Conservation (phyloP, 2,888 invertebrate species). For the Megamerina dolium region DNA sequence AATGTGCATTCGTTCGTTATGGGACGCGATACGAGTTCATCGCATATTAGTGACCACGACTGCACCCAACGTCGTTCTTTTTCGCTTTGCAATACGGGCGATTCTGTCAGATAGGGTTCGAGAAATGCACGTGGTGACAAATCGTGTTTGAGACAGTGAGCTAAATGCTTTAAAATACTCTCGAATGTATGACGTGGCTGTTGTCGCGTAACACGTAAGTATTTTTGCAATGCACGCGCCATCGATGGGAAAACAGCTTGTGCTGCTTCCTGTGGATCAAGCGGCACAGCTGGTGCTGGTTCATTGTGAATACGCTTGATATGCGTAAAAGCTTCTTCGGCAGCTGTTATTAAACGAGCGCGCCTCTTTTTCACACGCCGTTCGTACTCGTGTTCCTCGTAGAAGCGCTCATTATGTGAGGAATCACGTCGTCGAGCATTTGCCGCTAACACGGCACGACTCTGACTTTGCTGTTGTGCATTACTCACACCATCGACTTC, state of each 20-base stretch:
- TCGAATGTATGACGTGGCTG: slow-evolving; percentile 95
- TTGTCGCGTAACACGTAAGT: slow-evolving; percentile 88
- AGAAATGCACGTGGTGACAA: slow-evolving; percentile 91
- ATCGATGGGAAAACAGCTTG: slow-evolving; percentile 97
- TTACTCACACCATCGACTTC: slow-evolving; percentile 84
- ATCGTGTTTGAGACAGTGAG: slow-evolving; percentile 87
- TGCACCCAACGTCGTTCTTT: slow-evolving; percentile 77
- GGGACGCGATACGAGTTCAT: slow-evolving; percentile 81
- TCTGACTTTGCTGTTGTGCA: slow-evolving; percentile 64
- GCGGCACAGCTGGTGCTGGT: slow-evolving; percentile 71
- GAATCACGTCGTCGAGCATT: slow-evolving; percentile 80
- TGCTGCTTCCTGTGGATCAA: slow-evolving; percentile 94
- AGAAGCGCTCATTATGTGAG: slow-evolving; percentile 94
- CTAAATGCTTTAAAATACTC: slow-evolving; percentile 82
- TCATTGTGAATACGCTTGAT: slow-evolving; percentile 76
- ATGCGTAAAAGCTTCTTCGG: slow-evolving; percentile 97
- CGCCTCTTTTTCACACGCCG: slow-evolving; percentile 83
- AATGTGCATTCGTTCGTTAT: slow-evolving; percentile 79
- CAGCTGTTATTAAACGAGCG: slow-evolving; percentile 84
- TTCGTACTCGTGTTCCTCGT: slow-evolving; percentile 97
- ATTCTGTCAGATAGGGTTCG: slow-evolving; percentile 83
- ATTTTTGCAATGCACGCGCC: slow-evolving; percentile 94
- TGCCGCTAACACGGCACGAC: slow-evolving; percentile 64
- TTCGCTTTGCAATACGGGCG: slow-evolving; percentile 79
- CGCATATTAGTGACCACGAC: slow-evolving; percentile 94